Conservation (phyloP, 2,113 vertebrate genomes). For the Lathamus discolor region DNA sequence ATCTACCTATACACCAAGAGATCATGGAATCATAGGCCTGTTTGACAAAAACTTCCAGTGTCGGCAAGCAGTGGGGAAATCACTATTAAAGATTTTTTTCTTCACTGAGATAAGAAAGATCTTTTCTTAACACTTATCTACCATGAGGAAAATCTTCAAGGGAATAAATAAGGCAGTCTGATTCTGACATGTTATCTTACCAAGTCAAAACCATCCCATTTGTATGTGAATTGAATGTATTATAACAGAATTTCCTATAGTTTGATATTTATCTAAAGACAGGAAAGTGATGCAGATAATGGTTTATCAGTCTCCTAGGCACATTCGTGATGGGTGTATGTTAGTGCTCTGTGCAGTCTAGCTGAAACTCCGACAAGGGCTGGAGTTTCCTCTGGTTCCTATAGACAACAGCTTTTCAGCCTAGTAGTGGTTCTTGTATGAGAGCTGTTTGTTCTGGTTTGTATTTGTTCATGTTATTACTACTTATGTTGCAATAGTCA, state of each 20-base stretch:
- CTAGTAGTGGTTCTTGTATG: neutral
- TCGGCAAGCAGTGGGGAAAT: neutral
- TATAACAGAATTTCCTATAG: neutral
- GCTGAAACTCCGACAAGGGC: neutral
- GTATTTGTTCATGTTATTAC: neutral
- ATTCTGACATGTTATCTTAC: neutral
- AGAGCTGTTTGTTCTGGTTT: neutral
- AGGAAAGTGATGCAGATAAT: neutral
- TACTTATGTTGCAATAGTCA: neutral
- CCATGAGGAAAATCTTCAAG: neutral
- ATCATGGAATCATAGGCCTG: neutral
- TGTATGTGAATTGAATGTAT: neutral
- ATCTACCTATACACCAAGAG: neutral
- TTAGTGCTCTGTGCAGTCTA: neutral
- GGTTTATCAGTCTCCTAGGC: neutral
- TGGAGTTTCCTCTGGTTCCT: neutral
- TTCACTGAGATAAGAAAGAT: neutral
- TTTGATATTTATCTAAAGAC: neutral
- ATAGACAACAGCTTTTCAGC: neutral
- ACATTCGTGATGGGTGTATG: neutral
- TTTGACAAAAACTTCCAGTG: neutral
- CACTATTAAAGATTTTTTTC: neutral
- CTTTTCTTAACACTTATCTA: neutral
- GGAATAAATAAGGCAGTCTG: neutral
- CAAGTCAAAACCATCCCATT: neutral